A percentile compares a stretch with the other conserved stretches of the same genome.
Evolutionary conservation across 2,888 invertebrate species (phyloP).

Genomic region (Cosmia trapezina): DNA sequence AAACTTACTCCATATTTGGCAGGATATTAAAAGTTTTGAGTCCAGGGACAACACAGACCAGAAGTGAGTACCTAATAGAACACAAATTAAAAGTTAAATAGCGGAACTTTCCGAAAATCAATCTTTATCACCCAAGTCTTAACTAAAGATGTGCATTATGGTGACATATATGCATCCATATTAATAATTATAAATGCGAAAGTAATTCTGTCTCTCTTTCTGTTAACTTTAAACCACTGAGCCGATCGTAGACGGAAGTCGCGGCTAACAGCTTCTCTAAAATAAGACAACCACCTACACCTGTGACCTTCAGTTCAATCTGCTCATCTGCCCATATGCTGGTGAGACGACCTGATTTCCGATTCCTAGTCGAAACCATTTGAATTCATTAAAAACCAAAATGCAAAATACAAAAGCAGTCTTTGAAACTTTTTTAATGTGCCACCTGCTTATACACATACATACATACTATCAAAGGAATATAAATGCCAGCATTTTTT

Average conservation of each 20-base stretch:
- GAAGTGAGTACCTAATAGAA: background rate
- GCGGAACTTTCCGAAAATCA: background rate
- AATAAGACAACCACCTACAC: background rate
- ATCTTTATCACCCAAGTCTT: background rate
- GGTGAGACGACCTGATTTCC: background rate
- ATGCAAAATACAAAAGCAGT: background rate
- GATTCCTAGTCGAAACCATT: background rate
- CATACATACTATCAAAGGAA: background rate
- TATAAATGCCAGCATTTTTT: slow-evolving; percentile 19
- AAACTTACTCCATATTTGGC: background rate
- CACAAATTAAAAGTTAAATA: background rate
- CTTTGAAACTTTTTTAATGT: background rate
- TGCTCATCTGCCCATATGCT: background rate
- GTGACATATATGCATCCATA: background rate
- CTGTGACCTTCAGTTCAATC: slow-evolving; percentile 4
- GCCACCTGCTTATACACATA: background rate
- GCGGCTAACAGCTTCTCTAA: background rate
- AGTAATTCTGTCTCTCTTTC: background rate
- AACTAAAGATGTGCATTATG: background rate
- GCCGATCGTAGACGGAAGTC: background rate
- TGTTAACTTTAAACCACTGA: background rate
- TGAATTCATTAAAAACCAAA: background rate
- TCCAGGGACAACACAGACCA: background rate
- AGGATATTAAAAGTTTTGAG: background rate
- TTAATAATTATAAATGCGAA: background rate